Conservation (phyloP, 2,113 vertebrate species). For the Carettochelys insculpta region DNA sequence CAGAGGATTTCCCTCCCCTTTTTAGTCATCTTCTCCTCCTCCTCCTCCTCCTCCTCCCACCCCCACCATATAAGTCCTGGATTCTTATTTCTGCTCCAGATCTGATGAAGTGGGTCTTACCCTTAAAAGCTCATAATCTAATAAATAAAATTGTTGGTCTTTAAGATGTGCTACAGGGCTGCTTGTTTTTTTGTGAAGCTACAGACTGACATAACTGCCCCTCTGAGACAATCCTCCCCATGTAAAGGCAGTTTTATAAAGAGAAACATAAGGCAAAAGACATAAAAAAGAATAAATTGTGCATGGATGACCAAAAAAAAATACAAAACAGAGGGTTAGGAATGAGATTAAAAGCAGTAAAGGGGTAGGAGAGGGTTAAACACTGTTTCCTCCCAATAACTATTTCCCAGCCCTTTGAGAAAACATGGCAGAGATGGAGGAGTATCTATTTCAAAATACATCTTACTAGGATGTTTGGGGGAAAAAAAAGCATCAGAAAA, state of each 20-base stretch:
- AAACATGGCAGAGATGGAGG: not conserved
- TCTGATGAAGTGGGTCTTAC: too few species aligned
- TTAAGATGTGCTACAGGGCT: too few species aligned
- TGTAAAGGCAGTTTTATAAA: not conserved
- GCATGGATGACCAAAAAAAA: not conserved
- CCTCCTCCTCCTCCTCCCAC: too few species aligned
- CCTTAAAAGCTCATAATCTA: too few species aligned
- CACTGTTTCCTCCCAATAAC: not conserved
- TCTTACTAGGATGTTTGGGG: not conserved
- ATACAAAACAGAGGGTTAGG: not conserved
- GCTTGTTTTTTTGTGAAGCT: too few species aligned
- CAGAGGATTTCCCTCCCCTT: too few species aligned
- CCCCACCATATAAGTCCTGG: too few species aligned
- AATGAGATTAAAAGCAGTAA: not conserved
- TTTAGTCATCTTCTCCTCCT: too few species aligned
- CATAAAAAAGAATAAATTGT: not conserved
- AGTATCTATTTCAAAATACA: not conserved
- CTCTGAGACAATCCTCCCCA: not conserved
- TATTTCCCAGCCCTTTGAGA: not conserved
- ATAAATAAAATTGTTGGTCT: too few species aligned
- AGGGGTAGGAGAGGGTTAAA: not conserved
- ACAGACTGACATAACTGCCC: too few species aligned
- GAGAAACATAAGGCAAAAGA: too few species aligned
- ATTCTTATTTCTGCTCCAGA: too few species aligned
- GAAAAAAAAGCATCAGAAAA: not conserved